Conservation (phyloP, 2,888 invertebrate species). For the Panzeria rudis region DNA sequence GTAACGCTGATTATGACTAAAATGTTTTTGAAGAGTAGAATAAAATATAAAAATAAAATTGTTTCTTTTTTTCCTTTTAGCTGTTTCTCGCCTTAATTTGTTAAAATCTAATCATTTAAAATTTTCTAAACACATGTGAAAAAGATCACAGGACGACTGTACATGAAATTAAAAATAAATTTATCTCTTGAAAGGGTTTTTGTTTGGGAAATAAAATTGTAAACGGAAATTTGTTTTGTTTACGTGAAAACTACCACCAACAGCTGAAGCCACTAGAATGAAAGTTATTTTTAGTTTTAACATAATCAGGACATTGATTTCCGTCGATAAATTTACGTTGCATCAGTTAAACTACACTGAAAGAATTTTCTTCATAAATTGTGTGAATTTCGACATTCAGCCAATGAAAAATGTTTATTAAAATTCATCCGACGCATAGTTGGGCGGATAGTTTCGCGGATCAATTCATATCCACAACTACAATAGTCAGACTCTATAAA, state of each 20-base stretch:
- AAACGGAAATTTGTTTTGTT: slow-evolving; percentile 46
- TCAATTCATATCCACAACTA: no score
- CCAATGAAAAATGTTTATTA: no score
- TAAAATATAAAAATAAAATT: slow-evolving; percentile 16
- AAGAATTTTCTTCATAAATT: no score
- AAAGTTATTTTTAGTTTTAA: neutral
- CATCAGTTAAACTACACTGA: neutral
- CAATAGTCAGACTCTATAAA: no score
- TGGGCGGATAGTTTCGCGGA: no score
- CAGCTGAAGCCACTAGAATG: slow-evolving; percentile 28
- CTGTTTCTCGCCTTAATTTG: slow-evolving; percentile 5
- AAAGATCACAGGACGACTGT: slow-evolving; percentile 26
- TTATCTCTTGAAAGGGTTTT: neutral
- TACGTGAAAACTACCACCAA: slow-evolving; percentile 8
- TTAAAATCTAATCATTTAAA: slow-evolving; percentile 27
- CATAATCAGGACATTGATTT: neutral
- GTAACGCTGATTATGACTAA: no score
- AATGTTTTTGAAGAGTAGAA: neutral
- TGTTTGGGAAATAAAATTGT: neutral
- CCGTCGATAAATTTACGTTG: neutral
- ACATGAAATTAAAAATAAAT: slow-evolving; percentile 12
- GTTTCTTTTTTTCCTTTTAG: neutral
- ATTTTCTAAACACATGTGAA: slow-evolving; percentile 18
- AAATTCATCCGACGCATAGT: no score
- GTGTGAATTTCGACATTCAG: no score